Evolutionary conservation across 2,797 vertebrate genomes (phyloP), one percentile per base, ranked within the genome.

Genomic region (Pitangus sulphuratus): DNA sequence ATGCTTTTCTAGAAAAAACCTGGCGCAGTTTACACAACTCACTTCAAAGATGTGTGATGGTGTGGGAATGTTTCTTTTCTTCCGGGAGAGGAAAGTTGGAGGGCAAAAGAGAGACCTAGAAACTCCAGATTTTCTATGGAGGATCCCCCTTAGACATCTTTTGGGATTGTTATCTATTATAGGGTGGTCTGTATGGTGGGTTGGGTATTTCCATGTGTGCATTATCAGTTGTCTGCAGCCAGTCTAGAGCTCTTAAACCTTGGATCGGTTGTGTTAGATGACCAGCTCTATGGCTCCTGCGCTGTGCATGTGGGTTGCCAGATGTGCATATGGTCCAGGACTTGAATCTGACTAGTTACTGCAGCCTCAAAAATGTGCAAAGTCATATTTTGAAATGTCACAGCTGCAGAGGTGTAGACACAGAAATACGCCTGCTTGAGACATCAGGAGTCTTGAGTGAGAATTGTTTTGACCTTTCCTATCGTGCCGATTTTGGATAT

Each of bases 241-340:
- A 20, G 8, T 61, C 31, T 40, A 31, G 58, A 50, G 40, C 61
- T 74, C 83, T 64, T 68, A 40, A 60, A 35, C 77, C 22, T 57
- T 47, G 28, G 17, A 9, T 48, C n/a, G 31, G 11, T 76, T 77
- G 22, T 31, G 6, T 45, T 72, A 39, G 65, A 8, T 48, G n/a
- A 31, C 12, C 10, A 15, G 1, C 47, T 76, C 35, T 72, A 39
- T 13, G 48, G 26, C 16, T 85, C 6, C 25, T 58, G 14, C 4
- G 28, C 42, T 58, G n/a, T 75, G 39, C 1, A 0, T 57, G n/a
- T 45, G 47, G 33, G 53, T 47, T 89, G n/a, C 25, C 58, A 33
- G 40, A 26, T 62, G 39, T 53, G 10, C 2, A 0, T n/a, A 3
- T 1, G 9, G 45, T 53, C 39, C n/a, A 24, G 35, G 50, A 18